Evolutionary conservation across 2,113 vertebrate species (phyloP).

Genomic region (Sturnira hondurensis): DNA sequence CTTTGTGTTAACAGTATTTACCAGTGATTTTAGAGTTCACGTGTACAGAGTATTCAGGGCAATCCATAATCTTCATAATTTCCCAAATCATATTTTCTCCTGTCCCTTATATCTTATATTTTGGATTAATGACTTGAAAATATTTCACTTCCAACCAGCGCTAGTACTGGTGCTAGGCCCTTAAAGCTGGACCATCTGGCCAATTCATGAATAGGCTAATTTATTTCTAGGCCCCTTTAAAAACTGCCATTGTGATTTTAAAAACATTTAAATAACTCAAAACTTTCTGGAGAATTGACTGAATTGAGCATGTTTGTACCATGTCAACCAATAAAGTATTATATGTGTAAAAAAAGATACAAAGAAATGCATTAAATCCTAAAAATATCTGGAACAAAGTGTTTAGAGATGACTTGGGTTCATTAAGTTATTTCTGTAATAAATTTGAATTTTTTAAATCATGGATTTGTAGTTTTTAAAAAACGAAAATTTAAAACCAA

Average conservation of each 20-base stretch:
- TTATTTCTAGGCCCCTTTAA: neutral
- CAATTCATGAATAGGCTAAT: neutral
- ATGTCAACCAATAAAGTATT: neutral
- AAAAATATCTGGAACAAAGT: neutral
- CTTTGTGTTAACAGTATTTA: neutral
- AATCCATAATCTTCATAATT: neutral
- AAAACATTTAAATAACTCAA: neutral
- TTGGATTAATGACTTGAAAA: conserved; percentile 7
- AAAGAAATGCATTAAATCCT: neutral
- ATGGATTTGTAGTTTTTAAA: neutral
- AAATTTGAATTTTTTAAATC: neutral
- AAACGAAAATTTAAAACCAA: neutral
- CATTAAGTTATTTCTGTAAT: neutral
- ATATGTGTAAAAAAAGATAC: neutral
- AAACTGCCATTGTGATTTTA: neutral
- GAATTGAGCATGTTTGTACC: neutral
- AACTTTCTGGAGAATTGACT: neutral
- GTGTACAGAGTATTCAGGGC: neutral
- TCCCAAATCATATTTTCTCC: neutral
- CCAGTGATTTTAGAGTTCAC: neutral
- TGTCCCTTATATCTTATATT: neutral
- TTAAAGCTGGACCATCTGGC: neutral
- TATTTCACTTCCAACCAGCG: neutral
- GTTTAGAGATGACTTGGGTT: neutral
- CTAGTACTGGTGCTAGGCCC: neutral